Conservation (phyloP, 2,797 vertebrate species). For the Sebastes wilsoni region DNA sequence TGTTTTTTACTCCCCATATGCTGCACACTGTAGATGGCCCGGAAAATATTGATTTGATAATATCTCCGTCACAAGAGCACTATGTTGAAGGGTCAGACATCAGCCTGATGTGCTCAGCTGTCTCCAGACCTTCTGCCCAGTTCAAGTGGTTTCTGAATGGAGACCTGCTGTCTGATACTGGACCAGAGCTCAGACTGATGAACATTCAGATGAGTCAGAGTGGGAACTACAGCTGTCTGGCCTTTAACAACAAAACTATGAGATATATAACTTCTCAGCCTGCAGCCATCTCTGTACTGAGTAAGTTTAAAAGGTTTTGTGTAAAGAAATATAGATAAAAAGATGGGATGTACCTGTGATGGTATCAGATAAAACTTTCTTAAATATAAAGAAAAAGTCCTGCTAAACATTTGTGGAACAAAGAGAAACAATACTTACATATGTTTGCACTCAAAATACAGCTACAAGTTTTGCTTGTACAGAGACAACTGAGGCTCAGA, state of each 20-base stretch:
- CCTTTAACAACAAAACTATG: constrained; percentile 57
- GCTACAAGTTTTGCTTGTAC: not conserved
- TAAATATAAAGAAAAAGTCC: not conserved
- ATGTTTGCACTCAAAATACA: not conserved
- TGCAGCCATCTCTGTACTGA: constrained; percentile 18
- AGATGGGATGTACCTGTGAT: not conserved
- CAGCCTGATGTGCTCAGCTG: constrained; percentile 52
- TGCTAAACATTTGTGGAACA: not conserved
- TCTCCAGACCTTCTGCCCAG: constrained; percentile 49
- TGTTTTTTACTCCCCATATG: not conserved
- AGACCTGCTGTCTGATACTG: not conserved
- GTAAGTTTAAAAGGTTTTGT: constrained; percentile 39
- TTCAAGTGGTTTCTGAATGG: constrained; percentile 61
- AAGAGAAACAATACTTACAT: not conserved
- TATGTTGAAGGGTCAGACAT: constrained; percentile 44
- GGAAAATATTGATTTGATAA: constrained; percentile 32
- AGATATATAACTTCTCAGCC: constrained; percentile 35
- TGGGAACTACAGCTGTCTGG: constrained; percentile 70
- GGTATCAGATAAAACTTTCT: not conserved
- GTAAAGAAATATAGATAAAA: not conserved
- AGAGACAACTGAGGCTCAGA: too few relatives aligned
- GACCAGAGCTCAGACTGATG: constrained; percentile 49
- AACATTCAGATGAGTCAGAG: constrained; percentile 50
- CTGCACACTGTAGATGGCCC: constrained; percentile 47
- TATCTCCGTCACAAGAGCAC: constrained; percentile 1